Evolutionary conservation across 2,888 invertebrate genomes (phyloP), one percentile per base, ranked within the genome.

Genomic region (Pteria penguin): DNA sequence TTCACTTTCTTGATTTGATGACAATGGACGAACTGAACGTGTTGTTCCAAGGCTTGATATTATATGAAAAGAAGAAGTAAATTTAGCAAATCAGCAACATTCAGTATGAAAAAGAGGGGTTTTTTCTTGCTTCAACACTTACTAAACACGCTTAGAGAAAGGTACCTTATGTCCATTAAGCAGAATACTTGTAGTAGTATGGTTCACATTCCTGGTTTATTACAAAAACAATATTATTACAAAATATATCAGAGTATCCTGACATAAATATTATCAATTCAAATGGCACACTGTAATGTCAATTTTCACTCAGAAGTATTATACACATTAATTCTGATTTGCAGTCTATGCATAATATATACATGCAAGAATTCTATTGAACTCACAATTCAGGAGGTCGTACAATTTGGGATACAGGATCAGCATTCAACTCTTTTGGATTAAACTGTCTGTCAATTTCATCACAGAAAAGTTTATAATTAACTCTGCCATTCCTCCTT

Each of bases 401-500:
- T n/a, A 80, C 77, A 31, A 82, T 87, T 76, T 91, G 91, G 8
- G 68, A 33, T 5, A 75, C 78, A 11, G 91, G 91, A 72, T 90
- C 83, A 55, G 62, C 80, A 4, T 70, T 66, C 5, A 91, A 62
- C 72, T 89, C 84, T n/a, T 81, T 82, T 4, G 91, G 87, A 67
- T 91, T 86, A 76, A 92, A 91, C 8, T 84, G 84, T 54, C 84
- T 82, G 60, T 90, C 87, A 75, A 92, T 90, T 55, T 78, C 84
- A 63, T 90, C 86, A 85, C 92, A 92, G 81, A 92, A 92, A 27
- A 80, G 70, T 58, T 88, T 87, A 73, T 91, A 92, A 81, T 91
- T 91, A 68, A 92, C 84, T 32, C 85, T 82, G 8, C 89, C 90
- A 82, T 87, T 86, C 52, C 80, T 80, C 55, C 81, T 81, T 8